A percentile compares a stretch with the other conserved stretches of the same genome.
Evolutionary conservation across 2,888 invertebrate genomes (phyloP).

Genomic region (Plebejus argus): DNA sequence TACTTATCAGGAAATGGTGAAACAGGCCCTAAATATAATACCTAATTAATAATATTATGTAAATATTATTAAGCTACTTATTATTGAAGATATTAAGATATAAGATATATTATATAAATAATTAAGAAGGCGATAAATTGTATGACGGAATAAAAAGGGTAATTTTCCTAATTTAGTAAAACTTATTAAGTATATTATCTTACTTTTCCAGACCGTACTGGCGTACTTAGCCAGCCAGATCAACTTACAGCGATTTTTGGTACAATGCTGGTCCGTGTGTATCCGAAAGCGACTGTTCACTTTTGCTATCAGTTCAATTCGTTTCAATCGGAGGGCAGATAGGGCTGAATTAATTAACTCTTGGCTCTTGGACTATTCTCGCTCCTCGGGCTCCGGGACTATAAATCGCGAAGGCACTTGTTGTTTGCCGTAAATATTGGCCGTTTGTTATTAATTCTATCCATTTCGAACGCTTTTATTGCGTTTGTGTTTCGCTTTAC

Average conservation of each 20-base stretch:
- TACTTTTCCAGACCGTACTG: too few species aligned
- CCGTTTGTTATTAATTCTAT: conserved; percentile 13
- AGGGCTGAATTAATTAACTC: conserved; percentile 24
- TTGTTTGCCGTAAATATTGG: conserved; percentile 10
- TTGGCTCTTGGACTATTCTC: background rate
- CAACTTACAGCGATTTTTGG: background rate
- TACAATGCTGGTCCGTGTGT: background rate
- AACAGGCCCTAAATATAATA: too few species aligned
- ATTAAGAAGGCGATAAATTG: too few species aligned
- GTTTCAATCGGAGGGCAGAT: conserved; percentile 13
- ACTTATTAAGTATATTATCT: too few species aligned
- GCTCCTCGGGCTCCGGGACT: background rate
- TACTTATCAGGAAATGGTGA: too few species aligned
- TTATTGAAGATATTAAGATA: too few species aligned
- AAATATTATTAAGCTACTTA: too few species aligned
- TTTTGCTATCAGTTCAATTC: conserved; percentile 15
- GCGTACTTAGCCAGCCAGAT: too few species aligned
- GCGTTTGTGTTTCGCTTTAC: background rate
- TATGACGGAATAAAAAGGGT: too few species aligned
- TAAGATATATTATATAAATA: too few species aligned
- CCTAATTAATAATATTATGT: too few species aligned
- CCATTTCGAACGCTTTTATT: background rate
- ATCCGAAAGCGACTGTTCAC: background rate
- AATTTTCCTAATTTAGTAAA: too few species aligned
- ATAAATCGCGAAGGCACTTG: background rate